Base-by-base conservation (phyloP, 1,140 invertebrate species). In the Potamilus streckersoni region DNA sequence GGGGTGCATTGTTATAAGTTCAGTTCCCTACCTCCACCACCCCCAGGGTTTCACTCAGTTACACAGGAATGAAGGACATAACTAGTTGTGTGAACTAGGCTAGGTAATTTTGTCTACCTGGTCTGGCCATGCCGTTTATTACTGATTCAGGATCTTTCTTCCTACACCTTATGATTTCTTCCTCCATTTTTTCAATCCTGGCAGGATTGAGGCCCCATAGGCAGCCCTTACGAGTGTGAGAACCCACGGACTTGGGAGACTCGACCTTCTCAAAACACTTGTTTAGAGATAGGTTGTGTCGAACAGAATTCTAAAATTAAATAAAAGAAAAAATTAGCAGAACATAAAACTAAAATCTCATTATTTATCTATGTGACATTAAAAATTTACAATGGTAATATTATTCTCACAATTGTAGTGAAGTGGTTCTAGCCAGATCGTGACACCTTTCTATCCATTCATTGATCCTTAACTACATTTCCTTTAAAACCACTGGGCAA, bases 261-360 rank as follows among this genome's bases (percentile, higher is more conserved):
- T 98, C 97, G 73, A 98, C 97, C 90, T 99, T 98, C 88, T 98
- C 96, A 90, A 98, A 98, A 91, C 97, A 98, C 90, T 98, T 98
- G 91, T 98, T 98, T 74, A 98, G 90, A 78, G 96, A 98, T 66
- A 98, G 90, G 91, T 98, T 98, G 88, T 98, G 97, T 78, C 97
- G 92, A 1, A 98, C 97, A 2, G 96, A 98, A 89, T 98, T 98
- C 91, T 91, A 75, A 27, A 84, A 81, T 66, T 2, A 65, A 73
- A 75, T n/a, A 38, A 70, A 66, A 66, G n/a, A 79, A 59, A 20
- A 64, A 17, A 58, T 60, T n/a, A 16, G 2, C 59, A 31, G 19
- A 63, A 56, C 61, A 71, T 65, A 38, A 19, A 69, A 19, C 16
- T 57, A 49, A 49, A 6, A 49, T 49, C 38, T 49, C 6, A 0